phyloP scores from a whole-genome alignment of 2,113 vertebrate genomes.

The Natator depressus region DNA sequence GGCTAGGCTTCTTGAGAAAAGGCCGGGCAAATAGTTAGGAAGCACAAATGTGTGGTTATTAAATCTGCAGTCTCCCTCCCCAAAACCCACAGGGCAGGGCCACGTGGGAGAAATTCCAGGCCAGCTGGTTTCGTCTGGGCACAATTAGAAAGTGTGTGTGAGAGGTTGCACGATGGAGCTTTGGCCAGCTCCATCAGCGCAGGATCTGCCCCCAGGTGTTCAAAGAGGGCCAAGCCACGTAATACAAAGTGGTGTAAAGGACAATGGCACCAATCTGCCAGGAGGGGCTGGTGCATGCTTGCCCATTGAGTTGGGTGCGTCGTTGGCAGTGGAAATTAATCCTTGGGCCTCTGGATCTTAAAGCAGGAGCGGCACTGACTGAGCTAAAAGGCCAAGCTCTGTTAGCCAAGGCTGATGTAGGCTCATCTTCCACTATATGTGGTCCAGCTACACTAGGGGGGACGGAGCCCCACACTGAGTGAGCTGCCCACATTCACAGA shows the following conservation, averaged over 20 bases:
- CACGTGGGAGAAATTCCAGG: not conserved
- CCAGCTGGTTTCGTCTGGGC: not conserved
- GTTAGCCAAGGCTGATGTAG: not conserved
- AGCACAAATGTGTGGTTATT: not conserved
- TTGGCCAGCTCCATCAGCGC: not conserved
- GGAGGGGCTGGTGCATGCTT: not conserved
- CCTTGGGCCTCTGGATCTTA: not conserved
- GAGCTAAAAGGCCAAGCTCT: not conserved
- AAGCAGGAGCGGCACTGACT: not conserved
- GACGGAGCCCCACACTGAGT: not conserved
- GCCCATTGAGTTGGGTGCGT: not conserved
- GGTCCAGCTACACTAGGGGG: not conserved
- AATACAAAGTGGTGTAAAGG: not conserved
- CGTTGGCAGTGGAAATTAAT: not conserved
- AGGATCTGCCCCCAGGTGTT: not conserved
- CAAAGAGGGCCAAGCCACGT: not conserved
- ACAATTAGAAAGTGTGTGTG: not conserved
- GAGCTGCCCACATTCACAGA: no score
- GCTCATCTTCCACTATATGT: not conserved
- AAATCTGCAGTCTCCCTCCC: not conserved
- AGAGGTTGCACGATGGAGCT: not conserved
- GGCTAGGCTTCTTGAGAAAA: not conserved
- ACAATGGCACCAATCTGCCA: not conserved
- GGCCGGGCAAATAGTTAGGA: not conserved
- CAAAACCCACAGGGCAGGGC: not conserved